Evolutionary conservation across 2,888 invertebrate species (phyloP).

Genomic region (Lasioglossum vierecki): DNA sequence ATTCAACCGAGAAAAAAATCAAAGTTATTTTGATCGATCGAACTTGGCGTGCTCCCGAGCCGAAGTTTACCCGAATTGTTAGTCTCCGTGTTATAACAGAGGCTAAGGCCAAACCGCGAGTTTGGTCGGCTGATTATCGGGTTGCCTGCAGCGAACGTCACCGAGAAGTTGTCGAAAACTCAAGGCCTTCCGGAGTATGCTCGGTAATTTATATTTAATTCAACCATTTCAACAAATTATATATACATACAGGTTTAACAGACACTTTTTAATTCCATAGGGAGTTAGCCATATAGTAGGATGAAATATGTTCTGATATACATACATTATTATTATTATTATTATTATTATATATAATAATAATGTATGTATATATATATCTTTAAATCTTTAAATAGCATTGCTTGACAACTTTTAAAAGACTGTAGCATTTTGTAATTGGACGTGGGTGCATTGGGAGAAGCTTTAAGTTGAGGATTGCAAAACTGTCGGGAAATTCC

Average conservation of each 20-base stretch:
- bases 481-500: too few species aligned
- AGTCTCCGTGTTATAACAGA: slow-evolving; percentile 23
- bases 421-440: too few species aligned
- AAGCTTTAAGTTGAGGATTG: too few species aligned
- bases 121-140: slow-evolving; percentile 8
- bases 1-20: not conserved
- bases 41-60: not conserved
- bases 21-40: not conserved
- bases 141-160: not conserved
- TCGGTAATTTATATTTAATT: not conserved
- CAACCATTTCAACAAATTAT: not conserved
- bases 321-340: too few species aligned
- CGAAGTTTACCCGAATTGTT: slow-evolving; percentile 34
- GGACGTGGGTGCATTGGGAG: too few species aligned
- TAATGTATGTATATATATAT: too few species aligned
- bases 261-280: too few species aligned
- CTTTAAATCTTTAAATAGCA: too few species aligned
- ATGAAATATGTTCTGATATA: too few species aligned
- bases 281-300: too few species aligned
- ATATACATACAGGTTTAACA: not conserved
- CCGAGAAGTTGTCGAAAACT: not conserved
- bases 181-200: not conserved
- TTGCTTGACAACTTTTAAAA: too few species aligned
- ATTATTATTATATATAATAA: too few species aligned
- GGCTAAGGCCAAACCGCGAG: not conserved